A percentile compares a stretch with the other conserved stretches of the same genome.
phyloP scores from a whole-genome alignment of 2,888 invertebrate genomes.

The Congeria kusceri region DNA sequence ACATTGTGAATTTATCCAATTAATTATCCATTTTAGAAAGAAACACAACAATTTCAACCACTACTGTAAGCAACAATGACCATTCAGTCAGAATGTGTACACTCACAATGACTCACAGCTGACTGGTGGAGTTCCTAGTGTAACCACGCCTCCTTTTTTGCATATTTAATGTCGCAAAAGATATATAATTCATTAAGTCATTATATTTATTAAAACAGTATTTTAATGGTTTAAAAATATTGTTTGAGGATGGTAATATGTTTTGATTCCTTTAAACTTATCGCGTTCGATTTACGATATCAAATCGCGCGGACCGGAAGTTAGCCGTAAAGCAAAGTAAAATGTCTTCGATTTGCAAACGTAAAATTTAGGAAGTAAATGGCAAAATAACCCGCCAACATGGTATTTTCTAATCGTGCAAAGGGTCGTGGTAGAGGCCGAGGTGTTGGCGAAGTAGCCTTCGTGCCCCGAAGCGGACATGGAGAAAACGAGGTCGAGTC shows the following conservation, averaged over 20 bases:
- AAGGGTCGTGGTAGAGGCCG: slow-evolving; percentile 57
- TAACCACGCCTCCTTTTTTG: slow-evolving; percentile 55
- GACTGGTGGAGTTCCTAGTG: slow-evolving; percentile 45
- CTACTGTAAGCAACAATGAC: neutral
- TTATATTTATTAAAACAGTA: neutral
- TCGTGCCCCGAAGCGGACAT: slow-evolving; percentile 31
- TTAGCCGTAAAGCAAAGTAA: slow-evolving; percentile 22
- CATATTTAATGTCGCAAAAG: slow-evolving; percentile 44
- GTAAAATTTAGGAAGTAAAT: neutral
- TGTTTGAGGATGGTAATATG: neutral
- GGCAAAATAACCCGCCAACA: slow-evolving; percentile 22
- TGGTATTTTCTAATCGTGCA: slow-evolving; percentile 67
- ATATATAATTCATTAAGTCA: neutral
- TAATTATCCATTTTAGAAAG: neutral
- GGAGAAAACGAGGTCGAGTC: slow-evolving; percentile 1
- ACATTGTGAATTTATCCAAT: slow-evolving; percentile 30
- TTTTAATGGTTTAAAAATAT: neutral
- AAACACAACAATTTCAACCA: neutral
- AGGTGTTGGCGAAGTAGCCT: slow-evolving; percentile 65
- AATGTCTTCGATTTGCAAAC: neutral
- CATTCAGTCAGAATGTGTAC: slow-evolving; percentile 1
- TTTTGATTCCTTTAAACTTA: too few species aligned
- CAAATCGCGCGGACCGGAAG: slow-evolving; percentile 16
- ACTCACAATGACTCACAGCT: slow-evolving; percentile 35
- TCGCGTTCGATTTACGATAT: slow-evolving; percentile 8